Percentiles rank a stretch among this genome's conserved stretches.
phyloP scores from a whole-genome alignment of 2,797 vertebrate genomes.

The Chiloscyllium punctatum region DNA sequence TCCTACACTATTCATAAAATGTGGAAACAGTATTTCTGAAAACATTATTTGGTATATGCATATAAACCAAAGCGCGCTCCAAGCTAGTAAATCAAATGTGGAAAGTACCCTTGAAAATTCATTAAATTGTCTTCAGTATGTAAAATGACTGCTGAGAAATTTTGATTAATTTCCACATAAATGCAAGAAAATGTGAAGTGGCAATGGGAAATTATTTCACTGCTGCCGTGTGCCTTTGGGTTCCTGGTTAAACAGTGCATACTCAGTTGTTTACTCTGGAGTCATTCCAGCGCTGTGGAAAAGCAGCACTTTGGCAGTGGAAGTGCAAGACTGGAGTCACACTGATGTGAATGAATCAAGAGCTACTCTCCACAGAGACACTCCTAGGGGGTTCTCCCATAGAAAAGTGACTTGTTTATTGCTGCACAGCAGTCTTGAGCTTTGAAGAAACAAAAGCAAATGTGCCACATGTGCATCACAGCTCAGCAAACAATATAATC shows the following conservation, averaged over 20 bases:
- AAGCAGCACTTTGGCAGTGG: slow-evolving; percentile 40
- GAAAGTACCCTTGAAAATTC: slow-evolving; percentile 35
- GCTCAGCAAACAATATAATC: slow-evolving; percentile 30
- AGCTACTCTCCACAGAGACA: slow-evolving; percentile 47
- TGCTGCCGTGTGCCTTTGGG: slow-evolving; percentile 56
- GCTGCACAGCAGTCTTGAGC: slow-evolving; percentile 24
- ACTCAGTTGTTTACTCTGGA: slow-evolving; percentile 57
- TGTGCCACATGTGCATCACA: slow-evolving; percentile 28
- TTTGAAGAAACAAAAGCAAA: slow-evolving; percentile 34
- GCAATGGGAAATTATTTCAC: slow-evolving; percentile 54
- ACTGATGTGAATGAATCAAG: slow-evolving; percentile 48
- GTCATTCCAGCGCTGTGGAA: slow-evolving; percentile 46
- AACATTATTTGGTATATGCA: neutral
- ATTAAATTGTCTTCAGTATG: slow-evolving; percentile 32
- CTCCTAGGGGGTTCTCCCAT: slow-evolving; percentile 39
- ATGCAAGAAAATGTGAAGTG: slow-evolving; percentile 53
- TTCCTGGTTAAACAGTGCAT: slow-evolving; percentile 50
- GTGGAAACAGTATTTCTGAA: neutral
- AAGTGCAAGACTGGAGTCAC: slow-evolving; percentile 50
- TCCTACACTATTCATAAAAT: neutral
- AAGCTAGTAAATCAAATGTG: slow-evolving; percentile 29
- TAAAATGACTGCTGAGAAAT: slow-evolving; percentile 47
- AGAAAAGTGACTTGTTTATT: slow-evolving; percentile 36
- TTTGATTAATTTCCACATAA: slow-evolving; percentile 52
- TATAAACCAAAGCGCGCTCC: neutral